phyloP scores from a whole-genome alignment of 2,888 invertebrate species.

The Ophion costatus region DNA sequence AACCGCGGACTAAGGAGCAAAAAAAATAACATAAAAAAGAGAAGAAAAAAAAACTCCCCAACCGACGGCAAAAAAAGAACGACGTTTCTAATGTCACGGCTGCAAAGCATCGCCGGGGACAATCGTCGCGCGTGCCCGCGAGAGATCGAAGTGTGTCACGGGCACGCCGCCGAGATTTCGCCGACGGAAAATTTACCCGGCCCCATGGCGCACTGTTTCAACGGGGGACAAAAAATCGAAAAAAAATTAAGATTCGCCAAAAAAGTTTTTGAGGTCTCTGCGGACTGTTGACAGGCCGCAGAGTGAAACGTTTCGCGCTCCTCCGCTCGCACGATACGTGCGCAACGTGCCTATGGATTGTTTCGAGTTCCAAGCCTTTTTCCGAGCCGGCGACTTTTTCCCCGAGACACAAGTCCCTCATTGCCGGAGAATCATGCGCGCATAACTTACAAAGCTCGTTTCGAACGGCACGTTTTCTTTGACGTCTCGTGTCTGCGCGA shows the following conservation, averaged over 20 bases:
- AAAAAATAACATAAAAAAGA: conserved; percentile 42
- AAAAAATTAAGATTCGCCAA: conserved; percentile 22
- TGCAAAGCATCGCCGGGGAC: conserved; percentile 38
- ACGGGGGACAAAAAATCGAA: conserved; percentile 9
- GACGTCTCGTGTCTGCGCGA: no score
- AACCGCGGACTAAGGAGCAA: conserved; percentile 6
- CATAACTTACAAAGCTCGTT: no score
- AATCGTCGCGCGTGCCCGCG: conserved; percentile 37
- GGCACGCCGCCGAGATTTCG: conserved; percentile 29
- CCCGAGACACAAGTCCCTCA: no score
- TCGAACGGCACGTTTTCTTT: no score
- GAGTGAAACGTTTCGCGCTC: conserved; percentile 19
- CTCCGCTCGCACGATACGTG: no score
- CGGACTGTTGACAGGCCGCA: conserved; percentile 26
- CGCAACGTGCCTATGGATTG: no score
- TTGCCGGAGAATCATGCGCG: no score
- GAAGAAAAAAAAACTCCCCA: neutral
- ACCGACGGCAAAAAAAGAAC: neutral
- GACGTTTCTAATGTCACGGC: conserved; percentile 22
- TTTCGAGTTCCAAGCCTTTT: no score
- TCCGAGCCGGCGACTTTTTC: no score
- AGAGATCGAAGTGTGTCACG: conserved; percentile 54
- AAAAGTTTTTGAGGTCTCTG: conserved; percentile 5
- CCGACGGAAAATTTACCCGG: conserved; percentile 32
- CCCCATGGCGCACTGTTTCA: conserved; percentile 5